Evolutionary conservation across 2,113 vertebrate genomes (phyloP).

Genomic region (Todiramphus saurophagus): DNA sequence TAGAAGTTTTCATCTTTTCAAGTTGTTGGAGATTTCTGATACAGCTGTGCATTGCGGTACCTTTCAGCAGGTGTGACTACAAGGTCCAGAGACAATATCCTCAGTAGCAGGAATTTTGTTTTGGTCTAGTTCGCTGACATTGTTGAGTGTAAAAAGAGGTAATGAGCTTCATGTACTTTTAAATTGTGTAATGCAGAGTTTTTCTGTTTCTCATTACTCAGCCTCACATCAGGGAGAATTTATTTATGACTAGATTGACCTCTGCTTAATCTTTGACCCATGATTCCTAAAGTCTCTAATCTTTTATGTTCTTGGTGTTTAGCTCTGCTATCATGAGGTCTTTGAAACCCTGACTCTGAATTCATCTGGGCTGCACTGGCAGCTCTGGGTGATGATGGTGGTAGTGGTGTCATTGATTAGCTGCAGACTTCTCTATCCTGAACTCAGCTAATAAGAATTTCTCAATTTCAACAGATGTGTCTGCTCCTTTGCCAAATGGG

Average conservation of each 20-base stretch:
- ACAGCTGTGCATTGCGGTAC: not conserved
- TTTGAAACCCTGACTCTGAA: conserved; percentile 19
- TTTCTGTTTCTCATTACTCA: conserved; percentile 7
- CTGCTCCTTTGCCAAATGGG: conserved; percentile 39
- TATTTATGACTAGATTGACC: not conserved
- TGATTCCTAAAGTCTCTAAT: not conserved
- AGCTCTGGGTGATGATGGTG: conserved; percentile 49
- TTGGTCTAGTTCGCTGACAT: not conserved
- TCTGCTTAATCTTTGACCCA: not conserved
- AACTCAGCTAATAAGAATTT: conserved; percentile 71
- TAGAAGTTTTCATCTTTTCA: not conserved
- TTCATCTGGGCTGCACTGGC: conserved; percentile 28
- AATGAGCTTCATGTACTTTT: not conserved
- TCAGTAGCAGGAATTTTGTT: not conserved
- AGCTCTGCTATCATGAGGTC: not conserved
- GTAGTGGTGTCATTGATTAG: conserved; percentile 61
- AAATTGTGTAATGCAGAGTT: not conserved
- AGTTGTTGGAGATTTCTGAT: not conserved
- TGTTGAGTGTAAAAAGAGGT: not conserved
- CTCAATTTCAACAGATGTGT: conserved; percentile 57
- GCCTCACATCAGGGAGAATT: not conserved
- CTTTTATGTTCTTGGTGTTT: not conserved
- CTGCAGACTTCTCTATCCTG: conserved; percentile 56
- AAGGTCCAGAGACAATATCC: not conserved
- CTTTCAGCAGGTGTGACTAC: not conserved